phyloP scores from a whole-genome alignment of 2,113 vertebrate species.

The Paradoxurus hermaphroditus region DNA sequence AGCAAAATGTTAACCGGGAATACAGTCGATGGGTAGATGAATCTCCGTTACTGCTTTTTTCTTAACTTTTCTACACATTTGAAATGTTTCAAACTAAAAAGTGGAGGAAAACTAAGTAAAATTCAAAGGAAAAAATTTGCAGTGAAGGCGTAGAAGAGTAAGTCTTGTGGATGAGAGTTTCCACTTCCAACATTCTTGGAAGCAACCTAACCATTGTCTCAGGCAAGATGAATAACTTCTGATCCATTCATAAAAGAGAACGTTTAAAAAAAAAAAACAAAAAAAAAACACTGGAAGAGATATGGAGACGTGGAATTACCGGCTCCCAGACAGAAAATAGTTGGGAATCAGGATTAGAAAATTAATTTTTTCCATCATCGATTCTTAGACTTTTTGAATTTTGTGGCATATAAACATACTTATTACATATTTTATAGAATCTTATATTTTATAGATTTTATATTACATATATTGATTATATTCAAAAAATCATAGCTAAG shows the following conservation, averaged over 20 bases:
- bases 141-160: neutral
- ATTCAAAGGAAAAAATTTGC: neutral
- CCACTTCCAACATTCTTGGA: neutral
- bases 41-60: neutral
- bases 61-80: neutral
- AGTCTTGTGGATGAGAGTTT: neutral
- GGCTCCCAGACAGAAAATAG: neutral
- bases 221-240: neutral
- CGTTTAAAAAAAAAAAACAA: too few species aligned
- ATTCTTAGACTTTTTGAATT: neutral
- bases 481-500: neutral
- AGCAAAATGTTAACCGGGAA: neutral
- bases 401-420: neutral
- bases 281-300: neutral
- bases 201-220: neutral
- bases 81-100: conserved; percentile 1
- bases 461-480: neutral
- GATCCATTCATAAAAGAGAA: neutral
- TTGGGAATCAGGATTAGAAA: neutral
- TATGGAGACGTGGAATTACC: neutral
- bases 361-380: neutral
- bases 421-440: neutral
- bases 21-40: neutral
- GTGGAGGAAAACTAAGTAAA: neutral
- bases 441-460: too few species aligned